Base-by-base conservation (phyloP, 2,113 vertebrate genomes). In the Tetrax tetrax region DNA sequence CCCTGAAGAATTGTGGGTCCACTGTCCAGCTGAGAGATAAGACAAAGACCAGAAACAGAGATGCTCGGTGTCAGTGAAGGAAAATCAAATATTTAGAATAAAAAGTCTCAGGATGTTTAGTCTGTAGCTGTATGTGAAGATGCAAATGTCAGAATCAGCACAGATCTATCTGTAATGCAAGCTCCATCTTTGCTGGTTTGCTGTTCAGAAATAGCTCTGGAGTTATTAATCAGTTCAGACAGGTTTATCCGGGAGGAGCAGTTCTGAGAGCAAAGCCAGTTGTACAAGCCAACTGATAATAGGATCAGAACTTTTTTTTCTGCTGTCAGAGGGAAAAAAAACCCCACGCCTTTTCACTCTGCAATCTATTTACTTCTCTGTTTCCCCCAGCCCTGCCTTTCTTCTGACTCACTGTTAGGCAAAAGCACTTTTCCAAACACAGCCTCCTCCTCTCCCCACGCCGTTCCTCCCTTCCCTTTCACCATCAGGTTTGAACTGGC, bases 91-190 rank as follows among this genome's bases (percentile, higher is more conserved):
- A 97, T 95, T 97, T 90, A 57, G 70, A 95, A 83, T 35, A 59
- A 83, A 92, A 94, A 48, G 50, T 27, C 77, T 64, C 93, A 69
- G 95, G 93, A 95, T 96, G 94, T 96, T 97, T 96, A 95, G 76
- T 74, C 74, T 96, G 3, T 48, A 90, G 71, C 25, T 93, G 69
- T 54, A 60, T 47, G 35, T 24, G 71, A 93, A 72, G 83, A 78
- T 88, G 69, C 41, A 68, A 15, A 81, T 72, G 75, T 82, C 89
- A 85, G 77, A 24, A 51, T 35, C 65, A 54, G 60, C 78, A 54
- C 18, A 21, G 85, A 48, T 56, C 61, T 54, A 24, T 75, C 75
- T 79, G 81, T 65, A n/a, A 27, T 4, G 47, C 61, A 61, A 71
- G 61, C 48, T 12, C 63, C 64, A 25, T 28, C 64, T 13, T 48